Percentiles rank a stretch among this genome's conserved stretches.
Conservation (phyloP, 2,888 invertebrate species). For the Euphydryas editha region DNA sequence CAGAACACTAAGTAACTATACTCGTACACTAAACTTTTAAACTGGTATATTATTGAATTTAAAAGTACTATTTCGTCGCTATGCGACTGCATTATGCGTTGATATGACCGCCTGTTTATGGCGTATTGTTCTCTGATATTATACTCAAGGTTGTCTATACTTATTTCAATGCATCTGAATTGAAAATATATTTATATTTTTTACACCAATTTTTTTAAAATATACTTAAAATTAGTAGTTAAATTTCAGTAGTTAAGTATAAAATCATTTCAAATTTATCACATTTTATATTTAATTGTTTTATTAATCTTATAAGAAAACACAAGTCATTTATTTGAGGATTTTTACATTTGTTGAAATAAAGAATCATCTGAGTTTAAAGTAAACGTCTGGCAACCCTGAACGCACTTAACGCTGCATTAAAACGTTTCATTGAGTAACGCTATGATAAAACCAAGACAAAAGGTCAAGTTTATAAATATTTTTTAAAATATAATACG, state of each 20-base stretch:
- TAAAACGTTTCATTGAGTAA: slow-evolving; percentile 68
- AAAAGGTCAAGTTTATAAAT: slow-evolving; percentile 62
- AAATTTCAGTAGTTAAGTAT: too few relatives aligned
- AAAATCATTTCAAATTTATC: too few relatives aligned
- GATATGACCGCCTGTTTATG: slow-evolving; percentile 75
- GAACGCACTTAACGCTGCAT: slow-evolving; percentile 55
- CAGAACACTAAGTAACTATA: slow-evolving; percentile 43
- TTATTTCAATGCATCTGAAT: not conserved
- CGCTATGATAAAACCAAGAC: slow-evolving; percentile 60
- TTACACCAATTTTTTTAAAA: too few relatives aligned
- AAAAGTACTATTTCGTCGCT: slow-evolving; percentile 62
- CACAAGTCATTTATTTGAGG: not conserved
- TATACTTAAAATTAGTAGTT: too few relatives aligned
- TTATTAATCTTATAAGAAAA: not conserved
- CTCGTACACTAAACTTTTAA: slow-evolving; percentile 45
- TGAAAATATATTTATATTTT: not conserved
- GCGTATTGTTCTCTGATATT: slow-evolving; percentile 76
- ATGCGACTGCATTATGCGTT: slow-evolving; percentile 69
- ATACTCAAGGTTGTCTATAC: slow-evolving; percentile 50
- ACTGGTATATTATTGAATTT: slow-evolving; percentile 63
- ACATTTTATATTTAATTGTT: not conserved
- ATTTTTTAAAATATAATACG: slow-evolving; percentile 47
- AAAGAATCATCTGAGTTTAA: not conserved
- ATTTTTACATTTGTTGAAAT: not conserved
- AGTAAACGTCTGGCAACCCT: slow-evolving; percentile 4